A percentile compares a stretch with the other conserved stretches of the same genome.
phyloP scores from a whole-genome alignment of 2,113 vertebrate species.

The Catharus fuscescens region DNA sequence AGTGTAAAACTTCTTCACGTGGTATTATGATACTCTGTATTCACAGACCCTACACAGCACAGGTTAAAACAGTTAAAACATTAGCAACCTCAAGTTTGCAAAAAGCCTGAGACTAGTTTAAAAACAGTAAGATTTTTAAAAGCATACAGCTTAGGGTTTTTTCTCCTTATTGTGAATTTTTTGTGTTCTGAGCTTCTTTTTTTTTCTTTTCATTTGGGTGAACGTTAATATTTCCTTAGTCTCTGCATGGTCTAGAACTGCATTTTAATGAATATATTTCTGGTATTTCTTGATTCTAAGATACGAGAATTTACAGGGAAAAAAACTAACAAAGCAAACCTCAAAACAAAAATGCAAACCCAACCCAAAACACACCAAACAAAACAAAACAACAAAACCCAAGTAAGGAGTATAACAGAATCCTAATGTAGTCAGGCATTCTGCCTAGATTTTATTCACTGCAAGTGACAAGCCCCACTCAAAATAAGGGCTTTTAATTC shows the following conservation, averaged over 20 bases:
- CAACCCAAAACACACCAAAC: neutral
- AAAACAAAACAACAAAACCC: neutral
- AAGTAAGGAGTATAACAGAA: neutral
- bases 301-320: neutral
- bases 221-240: neutral
- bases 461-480: neutral
- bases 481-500: neutral
- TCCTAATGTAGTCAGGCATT: neutral
- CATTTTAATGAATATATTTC: neutral
- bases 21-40: neutral
- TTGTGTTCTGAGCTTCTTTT: neutral
- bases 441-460: neutral
- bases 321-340: neutral
- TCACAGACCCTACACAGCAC: neutral
- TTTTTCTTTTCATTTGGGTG: neutral
- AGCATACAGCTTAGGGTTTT: rapidly evolving
- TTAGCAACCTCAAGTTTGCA: neutral
- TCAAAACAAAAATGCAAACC: neutral
- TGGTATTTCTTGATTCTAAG: neutral
- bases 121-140: neutral
- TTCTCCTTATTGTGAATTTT: neutral
- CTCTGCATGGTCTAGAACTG: neutral
- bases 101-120: neutral
- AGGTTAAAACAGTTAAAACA: neutral
- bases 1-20: neutral